phyloP scores from a whole-genome alignment of 92 coral and sea anemone genomes.

The Blastomussa wellsi region DNA sequence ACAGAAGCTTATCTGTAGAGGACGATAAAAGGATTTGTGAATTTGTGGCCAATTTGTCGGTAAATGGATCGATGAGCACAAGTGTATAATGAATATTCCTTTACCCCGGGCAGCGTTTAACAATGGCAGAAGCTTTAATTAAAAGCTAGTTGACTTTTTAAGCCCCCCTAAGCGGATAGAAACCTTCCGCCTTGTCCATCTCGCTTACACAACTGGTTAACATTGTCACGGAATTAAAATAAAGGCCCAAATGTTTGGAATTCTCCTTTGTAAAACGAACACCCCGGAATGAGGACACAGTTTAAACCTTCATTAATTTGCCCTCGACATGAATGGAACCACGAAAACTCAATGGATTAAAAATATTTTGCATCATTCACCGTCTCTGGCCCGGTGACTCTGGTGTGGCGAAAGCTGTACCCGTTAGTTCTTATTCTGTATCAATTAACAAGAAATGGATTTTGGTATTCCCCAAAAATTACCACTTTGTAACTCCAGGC shows the following conservation, averaged over 20 bases:
- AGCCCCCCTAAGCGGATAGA: background rate
- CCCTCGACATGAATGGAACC: too few species aligned
- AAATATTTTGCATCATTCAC: too few species aligned
- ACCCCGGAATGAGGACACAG: too few species aligned
- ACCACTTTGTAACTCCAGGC: background rate
- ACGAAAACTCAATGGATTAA: too few species aligned
- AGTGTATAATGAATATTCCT: background rate
- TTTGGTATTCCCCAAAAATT: background rate
- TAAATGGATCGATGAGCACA: constrained; percentile 19
- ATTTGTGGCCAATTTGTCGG: background rate
- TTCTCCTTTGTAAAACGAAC: background rate
- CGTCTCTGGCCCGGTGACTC: background rate
- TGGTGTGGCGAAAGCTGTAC: background rate
- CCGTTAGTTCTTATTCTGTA: too few species aligned
- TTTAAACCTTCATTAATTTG: background rate
- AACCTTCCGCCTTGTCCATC: background rate
- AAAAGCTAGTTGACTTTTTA: constrained; percentile 4
- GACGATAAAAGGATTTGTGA: background rate
- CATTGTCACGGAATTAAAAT: background rate
- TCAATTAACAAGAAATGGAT: background rate
- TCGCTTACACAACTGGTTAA: background rate
- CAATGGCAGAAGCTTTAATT: constrained; percentile 20
- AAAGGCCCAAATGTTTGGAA: constrained; percentile 1
- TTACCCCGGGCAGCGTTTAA: constrained; percentile 11
- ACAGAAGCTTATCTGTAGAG: background rate